A percentile compares a stretch with the other conserved stretches of the same genome.
Conservation (phyloP, 2,113 vertebrate species). For the Cariama cristata region DNA sequence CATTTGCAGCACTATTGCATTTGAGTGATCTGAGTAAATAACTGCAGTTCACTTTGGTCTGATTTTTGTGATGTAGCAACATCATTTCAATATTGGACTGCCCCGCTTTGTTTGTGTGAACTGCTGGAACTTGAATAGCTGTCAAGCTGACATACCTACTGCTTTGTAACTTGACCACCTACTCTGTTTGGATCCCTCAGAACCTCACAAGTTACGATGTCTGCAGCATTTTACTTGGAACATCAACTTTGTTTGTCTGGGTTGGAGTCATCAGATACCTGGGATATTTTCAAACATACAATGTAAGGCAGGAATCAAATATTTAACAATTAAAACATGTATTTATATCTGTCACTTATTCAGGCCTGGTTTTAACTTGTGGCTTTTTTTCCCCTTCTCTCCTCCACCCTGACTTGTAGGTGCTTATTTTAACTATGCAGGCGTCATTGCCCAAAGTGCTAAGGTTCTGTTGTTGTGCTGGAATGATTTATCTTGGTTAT, state of each 20-base stretch:
- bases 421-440: slow-evolving; percentile 96
- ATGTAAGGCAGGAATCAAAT: slow-evolving; percentile 80
- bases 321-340: not conserved
- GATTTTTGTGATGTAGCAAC: not conserved
- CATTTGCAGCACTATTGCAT: not conserved
- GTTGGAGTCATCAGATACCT: slow-evolving; percentile 95
- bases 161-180: not conserved
- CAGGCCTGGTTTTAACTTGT: not conserved
- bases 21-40: not conserved
- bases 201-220: slow-evolving; percentile 92
- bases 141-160: not conserved
- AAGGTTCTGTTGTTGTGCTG: slow-evolving; percentile 95
- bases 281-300: slow-evolving; percentile 97
- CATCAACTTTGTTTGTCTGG: slow-evolving; percentile 93
- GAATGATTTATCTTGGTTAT: slow-evolving; percentile 98
- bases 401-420: slow-evolving; percentile 64
- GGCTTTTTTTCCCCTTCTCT: not conserved
- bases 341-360: not conserved
- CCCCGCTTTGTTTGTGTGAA: not conserved
- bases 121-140: not conserved
- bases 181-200: slow-evolving; percentile 70
- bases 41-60: not conserved
- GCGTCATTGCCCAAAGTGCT: slow-evolving; percentile 93
- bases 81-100: not conserved
- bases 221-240: slow-evolving; percentile 96